phyloP scores from a whole-genome alignment of 2,113 vertebrate species.

The Neopipo cinnamomea region DNA sequence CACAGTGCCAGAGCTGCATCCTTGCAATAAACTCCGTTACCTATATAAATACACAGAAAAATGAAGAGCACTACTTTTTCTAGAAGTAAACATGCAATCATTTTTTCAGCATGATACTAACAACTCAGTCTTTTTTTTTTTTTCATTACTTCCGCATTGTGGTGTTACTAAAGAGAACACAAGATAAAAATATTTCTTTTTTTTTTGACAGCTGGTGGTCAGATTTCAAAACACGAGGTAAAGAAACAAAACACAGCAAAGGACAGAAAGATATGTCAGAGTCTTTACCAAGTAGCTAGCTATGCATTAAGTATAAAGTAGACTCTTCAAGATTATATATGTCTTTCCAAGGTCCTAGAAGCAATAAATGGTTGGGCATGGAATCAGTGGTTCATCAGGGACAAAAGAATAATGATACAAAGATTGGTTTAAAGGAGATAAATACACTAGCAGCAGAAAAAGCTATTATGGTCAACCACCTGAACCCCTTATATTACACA shows the following conservation, averaged over 20 bases:
- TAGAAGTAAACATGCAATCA: background rate
- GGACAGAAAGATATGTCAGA: background rate
- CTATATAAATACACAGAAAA: background rate
- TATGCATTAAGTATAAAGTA: background rate
- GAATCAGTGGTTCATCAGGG: background rate
- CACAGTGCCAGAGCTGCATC: background rate
- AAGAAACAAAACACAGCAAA: background rate
- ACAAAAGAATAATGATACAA: background rate
- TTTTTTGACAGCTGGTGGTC: background rate
- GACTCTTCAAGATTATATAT: background rate
- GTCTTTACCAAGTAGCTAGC: background rate
- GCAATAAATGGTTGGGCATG: background rate
- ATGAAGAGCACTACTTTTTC: background rate
- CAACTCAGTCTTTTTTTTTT: background rate
- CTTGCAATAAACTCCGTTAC: background rate
- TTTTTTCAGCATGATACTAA: background rate
- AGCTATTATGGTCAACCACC: background rate
- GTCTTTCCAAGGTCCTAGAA: background rate
- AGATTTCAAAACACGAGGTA: background rate
- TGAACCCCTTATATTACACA: background rate
- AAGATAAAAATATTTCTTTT: background rate
- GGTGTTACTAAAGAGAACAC: background rate
- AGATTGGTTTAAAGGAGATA: background rate
- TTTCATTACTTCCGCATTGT: background rate
- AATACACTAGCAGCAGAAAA: background rate